phyloP scores from a whole-genome alignment of 2,797 vertebrate genomes.

The Pempheris klunzingeri region DNA sequence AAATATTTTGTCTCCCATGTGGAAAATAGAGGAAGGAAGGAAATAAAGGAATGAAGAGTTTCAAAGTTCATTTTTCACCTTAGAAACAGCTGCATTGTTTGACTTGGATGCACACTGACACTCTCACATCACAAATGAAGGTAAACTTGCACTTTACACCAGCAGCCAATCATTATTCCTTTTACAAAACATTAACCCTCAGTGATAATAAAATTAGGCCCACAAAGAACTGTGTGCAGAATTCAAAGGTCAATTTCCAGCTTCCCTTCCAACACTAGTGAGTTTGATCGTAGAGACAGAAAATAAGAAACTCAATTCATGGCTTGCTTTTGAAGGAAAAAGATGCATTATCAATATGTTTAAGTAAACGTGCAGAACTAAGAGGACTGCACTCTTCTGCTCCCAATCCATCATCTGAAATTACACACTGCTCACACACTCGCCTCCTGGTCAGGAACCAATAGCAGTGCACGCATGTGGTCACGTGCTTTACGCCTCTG shows the following conservation, averaged over 20 bases:
- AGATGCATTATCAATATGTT: too few species aligned
- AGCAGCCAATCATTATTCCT: neutral
- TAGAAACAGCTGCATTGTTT: neutral
- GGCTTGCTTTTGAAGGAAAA: too few species aligned
- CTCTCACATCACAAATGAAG: neutral
- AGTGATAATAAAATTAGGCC: neutral
- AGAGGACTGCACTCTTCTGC: neutral
- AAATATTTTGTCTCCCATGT: neutral
- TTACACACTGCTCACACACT: neutral
- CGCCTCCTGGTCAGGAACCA: conserved; percentile 56
- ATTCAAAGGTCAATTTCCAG: conserved; percentile 3
- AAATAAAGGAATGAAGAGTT: too few species aligned
- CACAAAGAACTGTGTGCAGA: neutral
- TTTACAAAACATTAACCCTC: conserved; percentile 5
- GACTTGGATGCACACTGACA: neutral
- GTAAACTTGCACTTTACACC: neutral
- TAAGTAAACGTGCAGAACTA: too few species aligned
- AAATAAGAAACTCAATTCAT: too few species aligned
- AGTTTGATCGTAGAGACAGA: neutral
- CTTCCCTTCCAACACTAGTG: neutral
- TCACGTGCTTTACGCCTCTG: conserved; percentile 36
- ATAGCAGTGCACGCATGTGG: conserved; percentile 21
- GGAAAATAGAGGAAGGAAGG: neutral
- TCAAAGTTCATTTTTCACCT: neutral
- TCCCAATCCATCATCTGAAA: neutral